Percentiles rank a stretch among this genome's conserved stretches.
Evolutionary conservation across 2,113 vertebrate species (phyloP).

Genomic region (Terrapene triunguis): DNA sequence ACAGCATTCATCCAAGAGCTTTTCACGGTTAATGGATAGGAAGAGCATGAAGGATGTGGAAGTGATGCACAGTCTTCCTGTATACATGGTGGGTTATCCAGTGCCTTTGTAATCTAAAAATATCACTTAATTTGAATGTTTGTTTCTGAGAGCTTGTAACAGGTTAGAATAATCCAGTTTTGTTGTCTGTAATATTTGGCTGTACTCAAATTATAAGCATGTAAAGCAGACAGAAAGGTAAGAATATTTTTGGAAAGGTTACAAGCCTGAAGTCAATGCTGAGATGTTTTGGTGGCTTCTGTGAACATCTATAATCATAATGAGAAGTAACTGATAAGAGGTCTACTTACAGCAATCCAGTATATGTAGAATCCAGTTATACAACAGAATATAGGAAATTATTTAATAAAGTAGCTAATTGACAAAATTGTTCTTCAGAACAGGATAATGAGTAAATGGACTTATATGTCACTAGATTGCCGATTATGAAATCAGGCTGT

Average conservation of each 20-base stretch:
- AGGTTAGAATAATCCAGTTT: conserved; percentile 39
- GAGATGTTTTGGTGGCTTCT: conserved; percentile 46
- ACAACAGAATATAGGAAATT: neutral
- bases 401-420: neutral
- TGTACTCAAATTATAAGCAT: conserved; percentile 42
- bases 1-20: conserved; percentile 27
- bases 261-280: conserved; percentile 15
- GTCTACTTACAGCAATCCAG: neutral
- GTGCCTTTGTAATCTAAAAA: conserved; percentile 83
- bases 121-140: conserved; percentile 67
- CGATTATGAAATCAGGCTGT: neutral
- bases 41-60: conserved; percentile 38
- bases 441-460: neutral
- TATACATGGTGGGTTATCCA: conserved; percentile 65
- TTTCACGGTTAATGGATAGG: conserved; percentile 43
- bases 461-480: neutral
- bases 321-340: neutral
- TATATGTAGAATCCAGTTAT: neutral
- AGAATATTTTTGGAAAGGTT: conserved; percentile 11
- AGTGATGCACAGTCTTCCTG: conserved; percentile 14
- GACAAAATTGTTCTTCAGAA: neutral
- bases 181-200: conserved; percentile 13
- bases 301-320: neutral
- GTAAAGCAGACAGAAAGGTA: conserved; percentile 42
- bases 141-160: conserved; percentile 27